Base-by-base conservation (phyloP, 2,113 vertebrate genomes). In the Hippocampus comes region DNA sequence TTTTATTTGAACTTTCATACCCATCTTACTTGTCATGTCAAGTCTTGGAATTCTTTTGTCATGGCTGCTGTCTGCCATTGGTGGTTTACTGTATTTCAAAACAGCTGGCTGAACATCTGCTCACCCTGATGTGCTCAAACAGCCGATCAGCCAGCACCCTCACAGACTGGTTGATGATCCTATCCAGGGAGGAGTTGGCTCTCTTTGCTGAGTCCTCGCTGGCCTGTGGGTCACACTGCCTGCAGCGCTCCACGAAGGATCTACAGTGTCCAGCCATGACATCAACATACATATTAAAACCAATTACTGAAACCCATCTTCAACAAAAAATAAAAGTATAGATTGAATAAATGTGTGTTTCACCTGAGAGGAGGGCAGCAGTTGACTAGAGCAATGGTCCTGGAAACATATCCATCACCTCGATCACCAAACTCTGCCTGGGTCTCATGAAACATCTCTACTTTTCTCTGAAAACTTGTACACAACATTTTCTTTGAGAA, bases 101-200 rank as follows among this genome's bases (percentile, higher is more conserved):
- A 25, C 27, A 51, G 18, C 7, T 7, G 8, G 20, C 17, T 49
- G 18, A n/a, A 51, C 15, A 68, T 51, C 17, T 30, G 20, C 87
- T 90, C 84, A 96, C 96, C 94, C 94, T 93, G 78, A 97, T 94
- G 75, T 95, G 91, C 72, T 95, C 94, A 12, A 96, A 94, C 69
- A 97, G 92, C 46, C 87, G 81, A 57, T 93, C 92, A 0, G 91
- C 89, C 79, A 97, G 89, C 70, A 95, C 91, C 0, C 89, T 91
- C 64, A 95, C 93, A 75, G 95, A 95, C 71, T 93, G 91, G 66
- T 91, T 91, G 48, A 92, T 91, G 78, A 97, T 94, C 0, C 88
- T 85, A 82, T 96, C 95, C 74, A 97, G 88, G 11, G 93, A 91
- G 0, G 84, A 68, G 43, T 91, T 86, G 0, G 94, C 95, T 46